Conservation (phyloP, 2,797 vertebrate species). For the Enteromius thamalakanensis region DNA sequence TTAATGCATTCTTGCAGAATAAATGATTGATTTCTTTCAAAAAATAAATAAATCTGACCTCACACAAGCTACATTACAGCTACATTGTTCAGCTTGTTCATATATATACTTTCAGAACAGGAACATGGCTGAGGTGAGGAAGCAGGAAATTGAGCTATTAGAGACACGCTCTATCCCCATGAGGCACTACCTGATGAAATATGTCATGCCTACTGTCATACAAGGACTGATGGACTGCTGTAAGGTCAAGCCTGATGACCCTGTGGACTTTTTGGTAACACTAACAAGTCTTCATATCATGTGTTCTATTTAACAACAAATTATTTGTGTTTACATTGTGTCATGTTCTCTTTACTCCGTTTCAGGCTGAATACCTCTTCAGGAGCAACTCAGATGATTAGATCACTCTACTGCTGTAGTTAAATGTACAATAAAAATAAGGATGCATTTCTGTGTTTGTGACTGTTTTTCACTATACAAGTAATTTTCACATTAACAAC, state of each 20-base stretch:
- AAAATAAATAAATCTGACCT: neutral
- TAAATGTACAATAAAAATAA: neutral
- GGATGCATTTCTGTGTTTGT: neutral
- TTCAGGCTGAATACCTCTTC: constrained; percentile 91
- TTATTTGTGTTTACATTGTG: neutral
- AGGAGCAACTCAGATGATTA: constrained; percentile 76
- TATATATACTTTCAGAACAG: constrained; percentile 74
- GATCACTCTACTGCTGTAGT: constrained; percentile 25
- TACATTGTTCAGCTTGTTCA: neutral
- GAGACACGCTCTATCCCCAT: constrained; percentile 83
- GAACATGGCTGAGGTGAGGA: constrained; percentile 80
- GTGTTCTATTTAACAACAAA: neutral
- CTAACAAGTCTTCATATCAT: neutral
- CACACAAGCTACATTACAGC: neutral
- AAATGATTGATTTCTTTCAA: neutral
- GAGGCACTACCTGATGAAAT: constrained; percentile 90
- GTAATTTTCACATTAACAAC: neutral
- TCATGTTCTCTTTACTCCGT: constrained; percentile 51
- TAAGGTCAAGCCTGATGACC: constrained; percentile 87
- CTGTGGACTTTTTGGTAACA: constrained; percentile 91
- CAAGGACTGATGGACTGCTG: constrained; percentile 85
- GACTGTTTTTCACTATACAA: neutral
- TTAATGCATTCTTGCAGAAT: neutral
- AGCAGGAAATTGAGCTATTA: constrained; percentile 83
- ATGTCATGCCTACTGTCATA: constrained; percentile 88